phyloP scores from a whole-genome alignment of 2,113 vertebrate genomes.

The Macaca fascicularis region DNA sequence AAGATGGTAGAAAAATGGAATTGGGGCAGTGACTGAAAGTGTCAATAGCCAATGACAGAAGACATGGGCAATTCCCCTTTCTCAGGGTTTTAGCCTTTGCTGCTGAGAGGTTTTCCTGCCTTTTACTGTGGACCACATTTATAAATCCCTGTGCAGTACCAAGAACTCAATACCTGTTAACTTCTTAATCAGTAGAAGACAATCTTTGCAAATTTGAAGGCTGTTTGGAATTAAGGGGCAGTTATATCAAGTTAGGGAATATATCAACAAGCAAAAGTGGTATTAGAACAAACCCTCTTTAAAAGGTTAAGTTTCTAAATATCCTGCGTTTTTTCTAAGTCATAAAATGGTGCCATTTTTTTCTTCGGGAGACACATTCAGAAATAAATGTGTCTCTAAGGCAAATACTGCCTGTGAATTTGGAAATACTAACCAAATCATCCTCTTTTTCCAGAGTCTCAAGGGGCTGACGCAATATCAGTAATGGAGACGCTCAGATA shows the following conservation, averaged over 20 bases:
- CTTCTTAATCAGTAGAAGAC: neutral
- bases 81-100: neutral
- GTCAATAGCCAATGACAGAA: neutral
- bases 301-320: neutral
- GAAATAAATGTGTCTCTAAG: constrained; percentile 38
- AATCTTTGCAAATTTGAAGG: neutral
- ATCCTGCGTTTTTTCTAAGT: neutral
- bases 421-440: constrained; percentile 3
- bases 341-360: neutral
- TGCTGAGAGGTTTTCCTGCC: neutral
- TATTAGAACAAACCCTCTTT: neutral
- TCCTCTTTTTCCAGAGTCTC: neutral
- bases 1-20: neutral
- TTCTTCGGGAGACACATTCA: neutral
- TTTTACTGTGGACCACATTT: neutral
- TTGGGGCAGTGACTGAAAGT: neutral
- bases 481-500: neutral
- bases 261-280: neutral
- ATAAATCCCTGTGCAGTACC: neutral
- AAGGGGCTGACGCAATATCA: neutral
- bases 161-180: neutral
- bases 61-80: neutral
- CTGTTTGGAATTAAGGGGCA: neutral
- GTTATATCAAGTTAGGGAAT: neutral
- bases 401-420: neutral